Percentiles rank a stretch among this genome's conserved stretches.
Evolutionary conservation across 1,140 invertebrate species (phyloP).

Genomic region (Zaprionus tsacasi): DNA sequence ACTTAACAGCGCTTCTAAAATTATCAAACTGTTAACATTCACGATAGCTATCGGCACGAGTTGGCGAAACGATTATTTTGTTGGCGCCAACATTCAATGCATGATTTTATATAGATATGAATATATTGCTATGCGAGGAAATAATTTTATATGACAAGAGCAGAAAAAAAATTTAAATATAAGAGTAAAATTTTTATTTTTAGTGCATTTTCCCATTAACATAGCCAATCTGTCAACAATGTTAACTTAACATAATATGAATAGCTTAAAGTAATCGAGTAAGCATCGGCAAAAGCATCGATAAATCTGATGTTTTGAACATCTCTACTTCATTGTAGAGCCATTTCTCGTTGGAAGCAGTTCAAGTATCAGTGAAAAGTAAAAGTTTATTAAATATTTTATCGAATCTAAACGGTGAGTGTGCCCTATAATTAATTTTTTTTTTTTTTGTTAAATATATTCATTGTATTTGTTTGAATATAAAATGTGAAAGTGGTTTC

Average conservation of each 20-base stretch:
- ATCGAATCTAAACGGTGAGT: slow-evolving; percentile 35
- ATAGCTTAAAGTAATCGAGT: neutral
- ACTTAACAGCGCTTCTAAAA: neutral
- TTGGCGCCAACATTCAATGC: neutral
- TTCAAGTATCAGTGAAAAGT: slow-evolving; percentile 19
- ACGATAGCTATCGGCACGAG: neutral
- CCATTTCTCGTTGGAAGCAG: slow-evolving; percentile 21
- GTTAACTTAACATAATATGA: neutral
- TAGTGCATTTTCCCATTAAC: neutral
- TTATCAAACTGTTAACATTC: neutral
- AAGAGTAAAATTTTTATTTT: too few species aligned
- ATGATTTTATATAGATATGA: too few species aligned
- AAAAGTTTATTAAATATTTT: neutral
- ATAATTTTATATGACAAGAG: too few species aligned
- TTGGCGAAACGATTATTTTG: neutral
- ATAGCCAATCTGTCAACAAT: neutral
- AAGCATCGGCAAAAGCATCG: neutral
- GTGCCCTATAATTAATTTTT: slow-evolving; percentile 16
- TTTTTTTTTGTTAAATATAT: neutral
- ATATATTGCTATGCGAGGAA: too few species aligned
- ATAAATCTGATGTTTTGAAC: slow-evolving; percentile 6
- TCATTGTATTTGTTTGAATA: neutral
- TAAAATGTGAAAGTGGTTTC: slow-evolving; percentile 25
- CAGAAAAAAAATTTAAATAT: too few species aligned
- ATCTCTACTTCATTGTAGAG: slow-evolving; percentile 33